Percentiles rank a stretch among this genome's conserved stretches.
These are phyloP conservation scores for Phrynocephalus vlangalii DNA, from an alignment of 2,797 vertebrate species.

Conservation along the genomic window DNA sequence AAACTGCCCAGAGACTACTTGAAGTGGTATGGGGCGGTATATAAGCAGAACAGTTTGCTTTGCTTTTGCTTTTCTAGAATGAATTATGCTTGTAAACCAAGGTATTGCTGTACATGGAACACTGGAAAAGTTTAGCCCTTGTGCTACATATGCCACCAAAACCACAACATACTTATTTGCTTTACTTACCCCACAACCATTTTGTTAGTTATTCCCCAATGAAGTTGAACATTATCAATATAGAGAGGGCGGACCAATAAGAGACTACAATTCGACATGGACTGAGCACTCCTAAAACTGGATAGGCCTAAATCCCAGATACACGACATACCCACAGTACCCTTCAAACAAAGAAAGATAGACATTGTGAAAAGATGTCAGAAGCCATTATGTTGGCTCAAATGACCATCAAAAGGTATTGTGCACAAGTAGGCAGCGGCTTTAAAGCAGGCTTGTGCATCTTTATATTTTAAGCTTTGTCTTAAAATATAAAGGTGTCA, in stretches of 20 bases:
- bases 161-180: background rate
- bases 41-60: no score
- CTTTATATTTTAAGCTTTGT: background rate
- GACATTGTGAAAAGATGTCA: background rate
- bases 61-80: no score
- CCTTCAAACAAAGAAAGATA: constrained; percentile 56
- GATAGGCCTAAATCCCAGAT: constrained; percentile 75
- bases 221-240: constrained; percentile 70
- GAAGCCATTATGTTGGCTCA: background rate
- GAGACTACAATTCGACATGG: constrained; percentile 65
- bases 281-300: constrained; percentile 72
- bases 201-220: constrained; percentile 64
- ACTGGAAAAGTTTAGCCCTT: background rate
- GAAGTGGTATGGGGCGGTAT: no score
- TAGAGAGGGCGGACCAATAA: constrained; percentile 52
- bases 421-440: background rate
- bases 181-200: constrained; percentile 34
- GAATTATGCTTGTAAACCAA: no score
- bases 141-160: background rate
- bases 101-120: background rate
- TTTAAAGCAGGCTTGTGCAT: background rate
- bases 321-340: constrained; percentile 68
- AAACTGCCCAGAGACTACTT: no score
- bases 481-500: background rate
- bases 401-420: no score